Conservation (phyloP, 2,797 vertebrate genomes). For the Chelmon rostratus region DNA sequence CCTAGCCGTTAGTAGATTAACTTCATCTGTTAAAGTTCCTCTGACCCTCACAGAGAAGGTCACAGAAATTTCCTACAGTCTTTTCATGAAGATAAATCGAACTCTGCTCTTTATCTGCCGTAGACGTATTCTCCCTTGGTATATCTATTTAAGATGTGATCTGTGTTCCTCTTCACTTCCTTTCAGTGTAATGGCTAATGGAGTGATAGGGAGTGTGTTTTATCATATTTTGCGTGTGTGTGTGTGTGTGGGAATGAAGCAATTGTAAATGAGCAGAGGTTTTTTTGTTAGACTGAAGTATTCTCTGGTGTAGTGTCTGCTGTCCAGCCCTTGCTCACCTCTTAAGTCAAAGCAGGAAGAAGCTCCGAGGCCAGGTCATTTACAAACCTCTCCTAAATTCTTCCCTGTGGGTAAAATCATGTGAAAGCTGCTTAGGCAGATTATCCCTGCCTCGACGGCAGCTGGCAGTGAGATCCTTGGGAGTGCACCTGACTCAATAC, state of each 20-base stretch:
- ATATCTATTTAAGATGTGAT: slow-evolving; percentile 48
- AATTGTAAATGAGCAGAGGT: slow-evolving; percentile 4
- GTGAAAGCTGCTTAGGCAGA: slow-evolving; percentile 87
- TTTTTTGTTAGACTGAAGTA: background rate
- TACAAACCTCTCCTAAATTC: slow-evolving; percentile 82
- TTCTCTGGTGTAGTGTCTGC: slow-evolving; percentile 60
- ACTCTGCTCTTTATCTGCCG: slow-evolving; percentile 27
- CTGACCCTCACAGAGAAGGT: slow-evolving; percentile 55
- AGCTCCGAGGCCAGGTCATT: slow-evolving; percentile 75
- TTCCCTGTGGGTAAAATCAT: slow-evolving; percentile 81
- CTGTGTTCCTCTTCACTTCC: slow-evolving; percentile 48
- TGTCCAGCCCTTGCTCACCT: slow-evolving; percentile 42
- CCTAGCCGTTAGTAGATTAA: slow-evolving; percentile 66
- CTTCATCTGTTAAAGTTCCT: slow-evolving; percentile 56
- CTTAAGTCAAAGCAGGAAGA: slow-evolving; percentile 73
- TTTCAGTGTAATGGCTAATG: slow-evolving; percentile 52
- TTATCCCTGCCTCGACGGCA: slow-evolving; percentile 82
- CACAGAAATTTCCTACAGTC: slow-evolving; percentile 54
- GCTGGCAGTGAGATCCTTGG: slow-evolving; percentile 79
- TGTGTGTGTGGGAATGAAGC: background rate
- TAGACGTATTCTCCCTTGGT: slow-evolving; percentile 14
- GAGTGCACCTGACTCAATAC: slow-evolving; percentile 82
- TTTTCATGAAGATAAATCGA: slow-evolving; percentile 52
- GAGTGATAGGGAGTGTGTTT: slow-evolving; percentile 25
- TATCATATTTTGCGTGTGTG: background rate